Percentiles rank a stretch among this genome's conserved stretches.
These are phyloP conservation scores for Cerceris ruficornis DNA, from an alignment of 2,888 invertebrate genomes.

Conservation along the genomic window DNA sequence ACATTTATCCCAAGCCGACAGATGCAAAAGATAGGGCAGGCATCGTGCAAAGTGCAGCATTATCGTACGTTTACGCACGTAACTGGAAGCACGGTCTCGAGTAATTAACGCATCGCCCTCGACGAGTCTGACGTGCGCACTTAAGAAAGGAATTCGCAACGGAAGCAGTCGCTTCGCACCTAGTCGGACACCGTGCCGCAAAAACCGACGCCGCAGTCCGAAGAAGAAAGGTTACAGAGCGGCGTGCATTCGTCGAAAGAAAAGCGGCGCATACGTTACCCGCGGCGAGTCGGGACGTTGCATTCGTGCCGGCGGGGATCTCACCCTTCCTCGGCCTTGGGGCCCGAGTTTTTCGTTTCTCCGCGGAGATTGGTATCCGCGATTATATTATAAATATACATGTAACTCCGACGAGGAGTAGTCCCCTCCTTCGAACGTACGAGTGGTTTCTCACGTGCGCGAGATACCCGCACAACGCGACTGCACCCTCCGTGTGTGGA, in stretches of 20 bases:
- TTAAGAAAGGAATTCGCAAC: conserved; percentile 63
- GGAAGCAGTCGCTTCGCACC: conserved; percentile 68
- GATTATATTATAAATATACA: conserved; percentile 77
- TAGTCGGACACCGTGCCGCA: conserved; percentile 38
- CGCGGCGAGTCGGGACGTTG: conserved; percentile 1
- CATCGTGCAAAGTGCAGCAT: conserved; percentile 46
- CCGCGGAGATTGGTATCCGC: conserved; percentile 72
- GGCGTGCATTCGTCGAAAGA: conserved; percentile 18
- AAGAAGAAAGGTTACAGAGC: background rate
- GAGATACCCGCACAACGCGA: conserved; percentile 41
- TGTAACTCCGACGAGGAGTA: conserved; percentile 63
- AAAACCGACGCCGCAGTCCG: conserved; percentile 37
- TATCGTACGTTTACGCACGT: conserved; percentile 25
- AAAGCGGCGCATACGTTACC: conserved; percentile 38
- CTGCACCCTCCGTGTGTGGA: conserved; percentile 30
- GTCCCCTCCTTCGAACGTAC: conserved; percentile 29
- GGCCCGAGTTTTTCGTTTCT: conserved; percentile 53
- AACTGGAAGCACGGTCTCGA: conserved; percentile 20
- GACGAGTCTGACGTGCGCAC: conserved; percentile 60
- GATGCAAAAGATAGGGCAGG: conserved; percentile 12
- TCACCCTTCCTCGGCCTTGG: conserved; percentile 44
- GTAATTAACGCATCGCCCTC: conserved; percentile 66
- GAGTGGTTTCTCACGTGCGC: conserved; percentile 36
- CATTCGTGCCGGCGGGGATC: background rate
- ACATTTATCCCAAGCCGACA: too few relatives aligned